Evolutionary conservation across 2,888 invertebrate genomes (phyloP).

Genomic region (Heliconius ethilla): DNA sequence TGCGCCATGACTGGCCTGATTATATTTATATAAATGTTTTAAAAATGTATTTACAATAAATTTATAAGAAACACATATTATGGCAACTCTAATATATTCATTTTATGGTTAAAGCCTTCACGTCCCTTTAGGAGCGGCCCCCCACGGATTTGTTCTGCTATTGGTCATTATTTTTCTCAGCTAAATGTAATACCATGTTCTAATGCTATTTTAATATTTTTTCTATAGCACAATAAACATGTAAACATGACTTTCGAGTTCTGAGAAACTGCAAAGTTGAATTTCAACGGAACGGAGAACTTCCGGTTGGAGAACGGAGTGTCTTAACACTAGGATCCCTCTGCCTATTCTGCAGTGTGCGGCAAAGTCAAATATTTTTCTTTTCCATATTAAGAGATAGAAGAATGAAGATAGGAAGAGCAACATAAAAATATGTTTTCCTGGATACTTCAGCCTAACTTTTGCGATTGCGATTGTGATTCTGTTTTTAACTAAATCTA

Average conservation of each 20-base stretch:
- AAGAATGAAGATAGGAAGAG: background rate
- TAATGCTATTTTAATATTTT: background rate
- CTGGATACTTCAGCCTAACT: background rate
- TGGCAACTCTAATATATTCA: background rate
- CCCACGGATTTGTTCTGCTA: conserved; percentile 2
- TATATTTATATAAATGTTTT: too few relatives aligned
- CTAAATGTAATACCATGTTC: conserved; percentile 10
- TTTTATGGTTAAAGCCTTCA: conserved; percentile 5
- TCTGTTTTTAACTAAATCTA: conserved; percentile 10
- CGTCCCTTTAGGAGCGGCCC: background rate
- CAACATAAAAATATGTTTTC: background rate
- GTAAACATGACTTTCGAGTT: background rate
- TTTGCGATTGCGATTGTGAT: background rate
- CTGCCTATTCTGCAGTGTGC: too few relatives aligned
- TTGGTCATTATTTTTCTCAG: conserved; percentile 11
- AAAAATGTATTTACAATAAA: background rate
- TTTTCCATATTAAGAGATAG: background rate
- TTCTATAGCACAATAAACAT: background rate
- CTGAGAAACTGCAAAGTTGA: too few relatives aligned
- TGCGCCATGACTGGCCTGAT: background rate
- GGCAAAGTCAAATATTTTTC: background rate
- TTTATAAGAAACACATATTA: background rate
- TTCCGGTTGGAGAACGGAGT: too few relatives aligned
- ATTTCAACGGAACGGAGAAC: too few relatives aligned
- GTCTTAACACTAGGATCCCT: too few relatives aligned